These are phyloP conservation scores for Eristalis intricaria DNA, from an alignment of 2,888 invertebrate genomes.

Conservation along the genomic window DNA sequence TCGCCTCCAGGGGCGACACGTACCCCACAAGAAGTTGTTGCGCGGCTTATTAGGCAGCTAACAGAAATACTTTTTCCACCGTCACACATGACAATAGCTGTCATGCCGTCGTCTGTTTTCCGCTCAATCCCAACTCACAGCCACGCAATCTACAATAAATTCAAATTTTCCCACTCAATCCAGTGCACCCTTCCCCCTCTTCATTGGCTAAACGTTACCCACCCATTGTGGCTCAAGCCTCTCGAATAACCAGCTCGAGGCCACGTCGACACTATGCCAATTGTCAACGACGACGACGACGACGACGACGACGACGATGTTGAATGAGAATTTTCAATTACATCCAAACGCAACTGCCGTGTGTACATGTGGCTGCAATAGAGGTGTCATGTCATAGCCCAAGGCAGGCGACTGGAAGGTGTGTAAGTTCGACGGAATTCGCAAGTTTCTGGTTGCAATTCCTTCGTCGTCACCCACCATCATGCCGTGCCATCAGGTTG, in stretches of 20 bases:
- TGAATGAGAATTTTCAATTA: not conserved
- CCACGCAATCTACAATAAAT: not conserved
- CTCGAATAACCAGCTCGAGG: not conserved
- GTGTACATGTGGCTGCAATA: not conserved
- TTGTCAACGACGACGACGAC: not conserved
- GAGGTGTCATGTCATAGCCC: not conserved
- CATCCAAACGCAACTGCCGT: not conserved
- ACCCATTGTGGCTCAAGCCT: no score
- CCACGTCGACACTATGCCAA: not conserved
- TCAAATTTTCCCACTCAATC: not conserved
- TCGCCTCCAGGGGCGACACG: no score
- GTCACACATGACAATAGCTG: not conserved
- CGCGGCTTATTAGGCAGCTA: no score
- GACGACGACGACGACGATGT: not conserved
- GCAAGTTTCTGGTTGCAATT: not conserved
- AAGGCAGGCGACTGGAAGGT: not conserved
- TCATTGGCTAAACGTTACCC: no score
- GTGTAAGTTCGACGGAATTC: no score
- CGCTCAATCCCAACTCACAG: not conserved
- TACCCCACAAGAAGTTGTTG: no score
- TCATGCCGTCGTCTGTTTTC: not conserved
- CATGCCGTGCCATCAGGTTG: no score
- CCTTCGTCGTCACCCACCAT: not conserved
- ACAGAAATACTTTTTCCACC: not conserved
- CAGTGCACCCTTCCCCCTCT: no score